phyloP scores from a whole-genome alignment of 2,113 vertebrate genomes.

The Tupaia chinensis region DNA sequence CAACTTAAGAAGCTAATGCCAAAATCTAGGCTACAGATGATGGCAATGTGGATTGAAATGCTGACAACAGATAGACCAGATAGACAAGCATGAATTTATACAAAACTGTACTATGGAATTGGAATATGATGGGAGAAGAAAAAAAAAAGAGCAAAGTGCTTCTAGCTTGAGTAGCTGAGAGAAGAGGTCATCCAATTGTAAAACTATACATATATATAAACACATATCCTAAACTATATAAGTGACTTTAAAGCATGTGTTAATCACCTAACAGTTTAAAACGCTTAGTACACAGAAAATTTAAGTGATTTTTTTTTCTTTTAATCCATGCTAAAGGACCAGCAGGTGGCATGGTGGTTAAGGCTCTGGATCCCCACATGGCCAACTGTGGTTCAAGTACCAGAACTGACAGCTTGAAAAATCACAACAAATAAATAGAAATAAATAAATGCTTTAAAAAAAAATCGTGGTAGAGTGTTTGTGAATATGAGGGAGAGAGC shows the following conservation, averaged over 20 bases:
- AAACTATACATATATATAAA: neutral
- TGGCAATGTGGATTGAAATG: neutral
- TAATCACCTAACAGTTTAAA: neutral
- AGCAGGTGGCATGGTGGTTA: too few species aligned
- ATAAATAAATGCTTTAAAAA: too few species aligned
- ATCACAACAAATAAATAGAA: too few species aligned
- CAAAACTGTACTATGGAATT: neutral
- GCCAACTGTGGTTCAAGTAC: too few species aligned
- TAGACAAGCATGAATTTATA: neutral
- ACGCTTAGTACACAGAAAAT: neutral
- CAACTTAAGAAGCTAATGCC: neutral
- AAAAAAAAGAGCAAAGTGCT: neutral
- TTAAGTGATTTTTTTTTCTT: neutral
- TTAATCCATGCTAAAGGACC: too few species aligned
- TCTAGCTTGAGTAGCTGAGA: neutral
- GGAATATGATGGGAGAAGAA: neutral
- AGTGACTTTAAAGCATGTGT: neutral
- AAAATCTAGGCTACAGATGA: neutral
- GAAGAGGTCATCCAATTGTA: neutral
- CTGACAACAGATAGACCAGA: too few species aligned
- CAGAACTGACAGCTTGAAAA: too few species aligned
- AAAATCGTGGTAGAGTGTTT: too few species aligned
- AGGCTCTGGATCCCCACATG: too few species aligned
- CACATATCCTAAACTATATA: neutral
- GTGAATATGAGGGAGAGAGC: too few species aligned